Conservation (phyloP, 2,888 invertebrate species). For the Xestia c-nigrum region DNA sequence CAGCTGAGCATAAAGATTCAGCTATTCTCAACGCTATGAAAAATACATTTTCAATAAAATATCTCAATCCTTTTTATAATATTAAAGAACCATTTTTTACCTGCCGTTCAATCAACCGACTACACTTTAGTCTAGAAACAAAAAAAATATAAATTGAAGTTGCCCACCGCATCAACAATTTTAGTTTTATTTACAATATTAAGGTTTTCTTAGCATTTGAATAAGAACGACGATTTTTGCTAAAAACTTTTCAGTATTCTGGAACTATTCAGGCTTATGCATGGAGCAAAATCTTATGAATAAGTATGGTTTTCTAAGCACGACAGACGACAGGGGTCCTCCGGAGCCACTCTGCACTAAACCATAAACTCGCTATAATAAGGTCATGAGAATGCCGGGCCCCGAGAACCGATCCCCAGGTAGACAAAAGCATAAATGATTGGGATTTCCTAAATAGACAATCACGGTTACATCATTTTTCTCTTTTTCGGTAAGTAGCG, state of each 20-base stretch:
- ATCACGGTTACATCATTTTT: slow-evolving; percentile 44
- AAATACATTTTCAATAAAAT: slow-evolving; percentile 26
- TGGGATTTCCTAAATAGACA: slow-evolving; percentile 41
- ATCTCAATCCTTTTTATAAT: slow-evolving; percentile 11
- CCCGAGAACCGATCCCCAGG: slow-evolving; percentile 34
- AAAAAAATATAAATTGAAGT: slow-evolving; percentile 32
- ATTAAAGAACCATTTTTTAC: slow-evolving; percentile 22
- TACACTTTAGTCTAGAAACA: slow-evolving; percentile 24
- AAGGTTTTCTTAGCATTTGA: slow-evolving; percentile 11
- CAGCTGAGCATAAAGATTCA: slow-evolving; percentile 10
- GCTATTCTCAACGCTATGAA: slow-evolving; percentile 23
- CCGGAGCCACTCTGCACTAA: slow-evolving; percentile 44
- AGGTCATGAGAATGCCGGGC: slow-evolving; percentile 35
- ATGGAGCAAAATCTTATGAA: slow-evolving; percentile 28
- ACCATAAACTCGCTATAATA: slow-evolving; percentile 47
- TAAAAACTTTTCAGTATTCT: slow-evolving; percentile 22
- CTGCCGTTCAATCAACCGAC: slow-evolving; percentile 15
- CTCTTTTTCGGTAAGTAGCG: slow-evolving; percentile 27
- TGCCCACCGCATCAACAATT: background rate
- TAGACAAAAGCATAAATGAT: slow-evolving; percentile 47
- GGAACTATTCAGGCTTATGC: slow-evolving; percentile 20
- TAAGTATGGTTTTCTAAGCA: slow-evolving; percentile 30
- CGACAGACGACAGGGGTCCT: slow-evolving; percentile 19
- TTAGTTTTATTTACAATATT: background rate
- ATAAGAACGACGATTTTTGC: background rate